Evolutionary conservation across 2,888 invertebrate species (phyloP), one percentile per base, ranked within the genome.

Genomic region (Pseudococcus longispinus): DNA sequence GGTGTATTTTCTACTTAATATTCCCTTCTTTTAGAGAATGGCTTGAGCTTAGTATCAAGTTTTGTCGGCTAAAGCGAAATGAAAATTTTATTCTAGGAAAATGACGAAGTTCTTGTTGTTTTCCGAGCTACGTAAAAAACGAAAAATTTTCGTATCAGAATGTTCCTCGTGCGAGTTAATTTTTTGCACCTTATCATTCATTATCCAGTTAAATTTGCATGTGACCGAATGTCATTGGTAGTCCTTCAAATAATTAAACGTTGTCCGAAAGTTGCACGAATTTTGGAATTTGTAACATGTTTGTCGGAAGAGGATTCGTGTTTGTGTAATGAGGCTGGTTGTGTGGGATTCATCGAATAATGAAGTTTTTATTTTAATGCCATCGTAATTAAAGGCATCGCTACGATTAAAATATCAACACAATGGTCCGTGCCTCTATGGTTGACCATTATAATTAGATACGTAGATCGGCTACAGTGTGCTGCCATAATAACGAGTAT

Each of bases 321-420:
- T 60, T 2, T 9, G 11, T 11, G 20, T 20, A 60, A 60, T 23
- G 55, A 55, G n/a, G 8, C 55, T 55, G 55, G 15, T 46, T 55
- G 55, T 60, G 60, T 60, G 23, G 60, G 60, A 60, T 60, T 23
- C 60, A 23, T 60, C 60, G 23, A 60, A 60, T 60, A 23, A 60
- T 60, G 9, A 60, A 60, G 60, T 23, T 60, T 60, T 23, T 11
- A 60, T 60, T 60, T 23, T 23, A 60, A 23, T 23, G 60, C 20
- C 6, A 18, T n/a, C 18, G 23, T 23, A 60, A 60, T 60, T 60
- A 60, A 60, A 60, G 23, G 15, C 5, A 60, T 20, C 3, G 13
- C 60, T 23, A 23, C 60, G 60, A 60, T 60, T 60, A 60, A 60
- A 60, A 60, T 60, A 60, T 60, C 60, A 60, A 60, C 60, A 60